Conservation (phyloP, 2,888 invertebrate genomes). For the Metacarcinus magister region DNA sequence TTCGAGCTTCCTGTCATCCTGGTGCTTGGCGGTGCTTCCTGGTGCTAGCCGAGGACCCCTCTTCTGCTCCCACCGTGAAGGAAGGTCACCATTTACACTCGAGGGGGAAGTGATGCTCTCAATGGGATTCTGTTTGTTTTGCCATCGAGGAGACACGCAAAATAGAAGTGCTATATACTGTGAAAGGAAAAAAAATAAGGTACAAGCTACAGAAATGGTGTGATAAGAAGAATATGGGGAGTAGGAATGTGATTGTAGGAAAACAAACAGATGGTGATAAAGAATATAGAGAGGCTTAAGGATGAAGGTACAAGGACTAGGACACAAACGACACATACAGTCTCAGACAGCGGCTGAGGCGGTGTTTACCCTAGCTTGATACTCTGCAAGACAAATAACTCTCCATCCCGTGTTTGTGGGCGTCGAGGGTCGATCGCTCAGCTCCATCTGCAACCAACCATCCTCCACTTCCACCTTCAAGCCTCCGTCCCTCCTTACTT, state of each 20-base stretch:
- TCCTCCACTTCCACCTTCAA: neutral
- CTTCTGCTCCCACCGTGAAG: neutral
- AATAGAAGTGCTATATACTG: neutral
- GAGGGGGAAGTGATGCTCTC: neutral
- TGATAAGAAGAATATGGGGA: neutral
- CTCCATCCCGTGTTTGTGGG: constrained; percentile 21
- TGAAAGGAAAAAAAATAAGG: neutral
- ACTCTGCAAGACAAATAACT: constrained; percentile 35
- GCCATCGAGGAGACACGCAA: neutral
- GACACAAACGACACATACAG: neutral
- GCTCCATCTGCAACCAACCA: neutral
- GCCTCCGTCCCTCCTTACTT: neutral
- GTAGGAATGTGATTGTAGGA: neutral
- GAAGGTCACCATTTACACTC: constrained; percentile 21
- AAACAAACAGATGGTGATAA: neutral
- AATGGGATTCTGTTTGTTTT: constrained; percentile 27
- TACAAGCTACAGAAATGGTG: neutral
- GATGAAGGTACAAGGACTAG: neutral
- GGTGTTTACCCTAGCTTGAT: neutral
- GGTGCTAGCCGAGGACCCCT: neutral
- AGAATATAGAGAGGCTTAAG: neutral
- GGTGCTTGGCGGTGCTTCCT: constrained; percentile 36
- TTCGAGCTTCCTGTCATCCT: neutral
- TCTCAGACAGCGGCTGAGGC: neutral
- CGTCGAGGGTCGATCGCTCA: constrained; percentile 1